A percentile compares a stretch with the other conserved stretches of the same genome.
phyloP scores from a whole-genome alignment of 1,140 invertebrate genomes.

The Glossosoma conforme region DNA sequence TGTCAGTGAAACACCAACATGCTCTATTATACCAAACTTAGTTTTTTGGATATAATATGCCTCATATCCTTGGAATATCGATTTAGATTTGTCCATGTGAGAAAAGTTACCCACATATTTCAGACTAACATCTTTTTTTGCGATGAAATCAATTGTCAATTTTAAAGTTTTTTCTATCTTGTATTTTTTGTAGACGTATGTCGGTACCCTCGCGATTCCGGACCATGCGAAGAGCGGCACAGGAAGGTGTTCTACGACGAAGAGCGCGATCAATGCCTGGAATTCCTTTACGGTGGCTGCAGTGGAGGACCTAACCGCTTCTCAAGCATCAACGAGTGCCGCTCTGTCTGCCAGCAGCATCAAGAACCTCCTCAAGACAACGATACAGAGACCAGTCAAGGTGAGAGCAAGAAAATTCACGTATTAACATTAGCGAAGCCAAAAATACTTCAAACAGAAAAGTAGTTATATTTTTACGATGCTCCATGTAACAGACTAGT shows the following conservation, averaged over 20 bases:
- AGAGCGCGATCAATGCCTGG: slow-evolving; percentile 47
- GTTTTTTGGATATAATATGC: no score
- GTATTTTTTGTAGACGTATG: slow-evolving; percentile 54
- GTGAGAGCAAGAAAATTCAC: no score
- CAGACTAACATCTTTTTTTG: no score
- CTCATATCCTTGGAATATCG: no score
- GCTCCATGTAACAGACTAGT: no score
- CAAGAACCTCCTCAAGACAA: slow-evolving; percentile 23
- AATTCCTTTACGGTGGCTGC: slow-evolving; percentile 76
- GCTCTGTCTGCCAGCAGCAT: slow-evolving; percentile 50
- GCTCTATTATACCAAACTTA: no score
- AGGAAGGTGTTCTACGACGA: slow-evolving; percentile 67
- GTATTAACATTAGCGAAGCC: not conserved
- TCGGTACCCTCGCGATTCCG: slow-evolving; percentile 55
- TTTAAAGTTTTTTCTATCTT: not conserved
- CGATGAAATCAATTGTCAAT: no score
- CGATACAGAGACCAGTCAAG: no score
- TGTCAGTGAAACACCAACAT: no score
- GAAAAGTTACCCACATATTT: no score
- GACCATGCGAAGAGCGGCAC: slow-evolving; percentile 60
- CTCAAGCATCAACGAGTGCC: slow-evolving; percentile 60
- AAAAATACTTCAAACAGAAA: not conserved
- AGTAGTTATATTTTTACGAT: not conserved
- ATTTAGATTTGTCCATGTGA: no score
- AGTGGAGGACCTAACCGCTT: slow-evolving; percentile 78